A percentile compares a stretch with the other conserved stretches of the same genome.
Conservation (phyloP, 2,797 vertebrate species). For the Podarcis lilfordi region DNA sequence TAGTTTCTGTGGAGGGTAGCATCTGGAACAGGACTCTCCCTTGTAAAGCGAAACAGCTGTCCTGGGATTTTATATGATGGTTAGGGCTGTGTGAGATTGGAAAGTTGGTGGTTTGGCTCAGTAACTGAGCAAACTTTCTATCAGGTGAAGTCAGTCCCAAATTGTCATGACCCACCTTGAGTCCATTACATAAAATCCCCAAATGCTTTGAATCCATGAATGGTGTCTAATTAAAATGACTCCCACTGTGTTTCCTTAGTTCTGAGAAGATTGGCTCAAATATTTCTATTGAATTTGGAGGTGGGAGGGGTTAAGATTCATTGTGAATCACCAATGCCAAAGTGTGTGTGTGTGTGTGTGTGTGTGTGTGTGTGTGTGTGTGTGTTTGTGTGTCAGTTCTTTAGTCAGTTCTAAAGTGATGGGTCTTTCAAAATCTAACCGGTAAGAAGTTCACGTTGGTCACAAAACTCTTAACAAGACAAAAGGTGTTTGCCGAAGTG, state of each 20-base stretch:
- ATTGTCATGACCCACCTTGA: background rate
- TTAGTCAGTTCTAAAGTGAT: background rate
- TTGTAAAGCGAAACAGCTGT: background rate
- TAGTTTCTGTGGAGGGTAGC: background rate
- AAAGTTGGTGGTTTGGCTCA: background rate
- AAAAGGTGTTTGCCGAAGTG: background rate
- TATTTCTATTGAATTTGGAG: background rate
- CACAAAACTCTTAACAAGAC: conserved; percentile 22
- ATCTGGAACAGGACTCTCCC: background rate
- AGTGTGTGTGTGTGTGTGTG: background rate
- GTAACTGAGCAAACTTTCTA: background rate
- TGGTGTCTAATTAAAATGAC: conserved; percentile 6
- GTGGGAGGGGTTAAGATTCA: background rate
- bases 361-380: background rate
- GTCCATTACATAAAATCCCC: background rate
- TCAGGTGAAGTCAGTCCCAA: background rate
- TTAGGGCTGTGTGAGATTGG: background rate
- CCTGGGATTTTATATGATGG: background rate
- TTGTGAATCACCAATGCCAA: background rate
- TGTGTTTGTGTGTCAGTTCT: background rate
- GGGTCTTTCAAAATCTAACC: background rate
- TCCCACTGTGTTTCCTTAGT: background rate
- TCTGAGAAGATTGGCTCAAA: background rate
- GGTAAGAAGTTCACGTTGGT: background rate
- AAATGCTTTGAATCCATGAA: background rate